These are phyloP conservation scores for Trachymyrmex septentrionalis DNA, from an alignment of 1,140 invertebrate species.

Conservation along the genomic window DNA sequence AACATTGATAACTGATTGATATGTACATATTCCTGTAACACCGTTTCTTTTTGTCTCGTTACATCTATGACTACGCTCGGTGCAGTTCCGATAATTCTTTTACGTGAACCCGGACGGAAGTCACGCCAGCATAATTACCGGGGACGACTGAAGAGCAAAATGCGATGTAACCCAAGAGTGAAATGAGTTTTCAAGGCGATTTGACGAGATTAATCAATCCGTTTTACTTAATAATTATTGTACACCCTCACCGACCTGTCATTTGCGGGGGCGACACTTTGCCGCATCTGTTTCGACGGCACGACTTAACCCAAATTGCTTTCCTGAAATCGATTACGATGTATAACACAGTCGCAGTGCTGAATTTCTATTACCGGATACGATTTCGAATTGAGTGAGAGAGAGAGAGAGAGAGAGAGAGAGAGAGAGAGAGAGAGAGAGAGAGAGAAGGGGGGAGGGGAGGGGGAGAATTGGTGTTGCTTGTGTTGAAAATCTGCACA, in stretches of 20 bases:
- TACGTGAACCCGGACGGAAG: constrained; percentile 34
- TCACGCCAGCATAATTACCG: constrained; percentile 38
- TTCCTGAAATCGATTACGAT: constrained; percentile 62
- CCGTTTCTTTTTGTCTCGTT: constrained; percentile 50
- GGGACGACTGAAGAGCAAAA: constrained; percentile 24
- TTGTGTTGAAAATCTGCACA: constrained; percentile 37
- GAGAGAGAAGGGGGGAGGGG: not conserved
- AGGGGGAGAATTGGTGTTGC: not conserved
- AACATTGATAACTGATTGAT: constrained; percentile 40
- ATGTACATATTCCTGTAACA: constrained; percentile 23
- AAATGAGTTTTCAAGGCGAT: constrained; percentile 52
- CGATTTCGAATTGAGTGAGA: constrained; percentile 19
- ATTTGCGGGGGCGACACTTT: constrained; percentile 57
- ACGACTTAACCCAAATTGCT: constrained; percentile 65
- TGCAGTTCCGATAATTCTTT: constrained; percentile 46
- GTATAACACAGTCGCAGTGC: constrained; percentile 42
- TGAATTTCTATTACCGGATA: constrained; percentile 60
- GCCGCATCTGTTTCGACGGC: constrained; percentile 63
- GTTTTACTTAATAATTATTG: constrained; percentile 62
- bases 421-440: not conserved
- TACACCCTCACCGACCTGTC: not conserved
- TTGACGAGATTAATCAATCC: constrained; percentile 61
- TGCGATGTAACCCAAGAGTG: constrained; percentile 31
- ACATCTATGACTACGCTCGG: constrained; percentile 28
- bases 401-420: not conserved